Evolutionary conservation across 2,797 vertebrate genomes (phyloP).

Genomic region (Rhabdophis nuchalis): DNA sequence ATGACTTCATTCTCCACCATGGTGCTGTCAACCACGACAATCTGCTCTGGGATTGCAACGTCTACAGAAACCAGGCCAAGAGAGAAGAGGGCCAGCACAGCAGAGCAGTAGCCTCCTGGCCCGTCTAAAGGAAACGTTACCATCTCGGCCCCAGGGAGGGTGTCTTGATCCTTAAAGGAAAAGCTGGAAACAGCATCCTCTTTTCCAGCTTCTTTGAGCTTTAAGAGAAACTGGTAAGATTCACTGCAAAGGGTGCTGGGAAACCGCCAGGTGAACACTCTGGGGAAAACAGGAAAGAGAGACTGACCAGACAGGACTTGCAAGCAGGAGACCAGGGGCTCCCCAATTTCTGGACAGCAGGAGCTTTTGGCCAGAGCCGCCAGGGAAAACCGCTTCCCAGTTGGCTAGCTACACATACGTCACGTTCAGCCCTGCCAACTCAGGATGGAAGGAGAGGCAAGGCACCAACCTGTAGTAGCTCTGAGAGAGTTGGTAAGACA

Average conservation of each 20-base stretch:
- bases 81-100: constrained; percentile 80
- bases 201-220: constrained; percentile 64
- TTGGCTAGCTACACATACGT: no score
- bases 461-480: constrained; percentile 85
- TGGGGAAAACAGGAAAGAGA: constrained; percentile 46
- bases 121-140: constrained; percentile 79
- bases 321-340: no score
- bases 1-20: constrained; percentile 87
- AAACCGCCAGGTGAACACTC: constrained; percentile 89
- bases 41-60: constrained; percentile 87
- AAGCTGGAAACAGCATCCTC: constrained; percentile 64
- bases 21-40: constrained; percentile 91
- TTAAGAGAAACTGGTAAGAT: constrained; percentile 78
- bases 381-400: not conserved
- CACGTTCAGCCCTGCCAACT: not conserved
- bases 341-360: not conserved
- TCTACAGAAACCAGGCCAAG: constrained; percentile 82
- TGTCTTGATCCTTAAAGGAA: constrained; percentile 74
- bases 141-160: constrained; percentile 62
- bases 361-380: not conserved
- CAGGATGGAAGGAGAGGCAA: not conserved
- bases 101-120: constrained; percentile 81
- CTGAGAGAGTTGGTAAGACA: constrained; percentile 97
- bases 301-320: not conserved
- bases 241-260: constrained; percentile 82